Evolutionary conservation across 1,140 invertebrate genomes (phyloP), one percentile per base, ranked within the genome.

Genomic region (Dendroctonus valens): DNA sequence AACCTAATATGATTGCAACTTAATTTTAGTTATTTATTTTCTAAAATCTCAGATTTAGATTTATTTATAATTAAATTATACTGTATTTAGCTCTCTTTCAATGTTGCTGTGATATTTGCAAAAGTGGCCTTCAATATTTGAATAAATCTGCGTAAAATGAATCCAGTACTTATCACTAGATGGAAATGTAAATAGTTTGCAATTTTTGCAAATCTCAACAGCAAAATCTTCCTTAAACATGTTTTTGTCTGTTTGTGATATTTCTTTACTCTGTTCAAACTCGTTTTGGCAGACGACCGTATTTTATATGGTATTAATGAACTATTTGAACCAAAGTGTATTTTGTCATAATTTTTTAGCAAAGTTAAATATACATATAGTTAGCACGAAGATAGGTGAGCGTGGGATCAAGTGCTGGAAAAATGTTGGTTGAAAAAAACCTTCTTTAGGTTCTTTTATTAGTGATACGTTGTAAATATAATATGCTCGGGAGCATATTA

Each of bases 271-370:
- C 69, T 59, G 69, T 65, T 63, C 62, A 53, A 57, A 37, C 58
- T 52, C 9, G 26, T 26, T 26, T 26, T 12, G 55, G 63, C 59
- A 69, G 69, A 72, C 58, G 54, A 67, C 70, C 71, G 73, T 74
- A 74, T 74, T 74, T 74, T 62, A 72, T 71, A 74, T 74, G 71
- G 73, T 74, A 74, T 74, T 74, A 74, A 68, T 59, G 62, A 71
- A 73, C 69, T 74, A 70, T 64, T 74, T 72, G 65, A 70, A 73
- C 71, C 73, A 74, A 74, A 74, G 73, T 72, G 67, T 74, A 74
- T 74, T 74, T 69, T 68, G 50, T 58, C 58, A 50, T 52, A 41
- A 14, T 55, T 61, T 11, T 44, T 57, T 64, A 61, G 52, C 44
- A 48, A 61, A 51, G 41, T 37, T 54, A 46, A 57, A 54, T 14